A percentile compares a stretch with the other conserved stretches of the same genome.
phyloP scores from a whole-genome alignment of 2,888 invertebrate genomes.

The Petrolisthes cinctipes region DNA sequence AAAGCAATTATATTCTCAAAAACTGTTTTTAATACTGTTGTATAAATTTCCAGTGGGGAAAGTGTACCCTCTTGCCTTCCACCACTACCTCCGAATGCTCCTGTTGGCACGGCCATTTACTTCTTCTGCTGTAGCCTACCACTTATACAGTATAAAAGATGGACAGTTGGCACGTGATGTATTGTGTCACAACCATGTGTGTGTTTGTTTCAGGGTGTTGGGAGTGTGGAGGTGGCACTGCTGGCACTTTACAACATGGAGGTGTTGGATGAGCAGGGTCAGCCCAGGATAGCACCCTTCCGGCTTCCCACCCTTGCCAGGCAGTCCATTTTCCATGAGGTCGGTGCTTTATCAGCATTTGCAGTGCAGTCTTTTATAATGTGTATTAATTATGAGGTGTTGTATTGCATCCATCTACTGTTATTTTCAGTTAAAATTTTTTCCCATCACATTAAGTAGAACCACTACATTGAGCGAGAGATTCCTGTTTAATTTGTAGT shows the following conservation, averaged over 20 bases:
- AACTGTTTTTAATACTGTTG: too few relatives aligned
- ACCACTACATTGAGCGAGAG: too few relatives aligned
- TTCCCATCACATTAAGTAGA: too few relatives aligned
- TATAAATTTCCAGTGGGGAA: too few relatives aligned
- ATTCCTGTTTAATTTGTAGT: too few relatives aligned
- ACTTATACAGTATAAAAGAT: background rate
- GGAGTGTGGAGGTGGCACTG: constrained; percentile 73
- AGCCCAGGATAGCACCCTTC: constrained; percentile 74
- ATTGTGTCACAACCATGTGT: background rate
- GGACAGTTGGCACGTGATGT: background rate
- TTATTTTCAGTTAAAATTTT: too few relatives aligned
- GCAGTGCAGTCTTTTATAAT: too few relatives aligned
- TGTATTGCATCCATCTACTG: too few relatives aligned
- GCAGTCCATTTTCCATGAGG: constrained; percentile 74
- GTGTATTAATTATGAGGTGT: too few relatives aligned
- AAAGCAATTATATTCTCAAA: too few relatives aligned
- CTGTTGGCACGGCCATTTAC: background rate
- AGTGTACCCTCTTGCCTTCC: too few relatives aligned
- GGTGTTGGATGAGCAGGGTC: constrained; percentile 86
- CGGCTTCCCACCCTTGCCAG: constrained; percentile 73
- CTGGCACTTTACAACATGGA: constrained; percentile 88
- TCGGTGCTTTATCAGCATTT: constrained; percentile 57
- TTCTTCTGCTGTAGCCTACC: background rate
- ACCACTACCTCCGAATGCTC: too few relatives aligned
- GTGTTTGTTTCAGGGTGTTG: constrained; percentile 43